These are phyloP conservation scores for Listronotus oregonensis DNA, from an alignment of 1,140 invertebrate species.

Conservation along the genomic window DNA sequence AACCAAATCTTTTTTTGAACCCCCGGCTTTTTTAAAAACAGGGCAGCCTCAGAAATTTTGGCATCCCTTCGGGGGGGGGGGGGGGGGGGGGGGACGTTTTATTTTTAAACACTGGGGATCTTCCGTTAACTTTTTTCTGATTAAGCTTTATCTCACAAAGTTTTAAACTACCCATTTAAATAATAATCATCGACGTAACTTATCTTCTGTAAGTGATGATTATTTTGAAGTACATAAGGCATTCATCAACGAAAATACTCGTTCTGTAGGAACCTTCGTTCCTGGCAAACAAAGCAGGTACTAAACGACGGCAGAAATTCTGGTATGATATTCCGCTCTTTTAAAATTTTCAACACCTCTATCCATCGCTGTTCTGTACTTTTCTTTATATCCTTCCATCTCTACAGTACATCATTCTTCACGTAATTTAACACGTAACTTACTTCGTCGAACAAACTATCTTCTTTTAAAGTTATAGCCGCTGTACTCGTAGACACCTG, in stretches of 20 bases:
- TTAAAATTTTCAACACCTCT: constrained; percentile 7
- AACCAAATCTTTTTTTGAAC: too few species aligned
- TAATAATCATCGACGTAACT: too few species aligned
- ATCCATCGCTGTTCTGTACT: constrained; percentile 5
- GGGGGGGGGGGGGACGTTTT: too few species aligned
- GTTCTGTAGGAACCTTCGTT: constrained; percentile 5
- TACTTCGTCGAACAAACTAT: constrained; percentile 27
- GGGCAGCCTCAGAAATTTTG: too few species aligned
- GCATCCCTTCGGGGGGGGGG: too few species aligned
- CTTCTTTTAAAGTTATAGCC: constrained; percentile 43
- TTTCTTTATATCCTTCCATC: neutral
- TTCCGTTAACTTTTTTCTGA: too few species aligned
- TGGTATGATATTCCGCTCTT: neutral
- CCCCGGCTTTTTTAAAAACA: too few species aligned
- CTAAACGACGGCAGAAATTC: neutral
- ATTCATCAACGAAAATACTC: constrained; percentile 3
- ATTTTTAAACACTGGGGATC: too few species aligned
- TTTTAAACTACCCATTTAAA: too few species aligned
- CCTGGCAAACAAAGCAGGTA: neutral
- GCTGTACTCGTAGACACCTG: neutral
- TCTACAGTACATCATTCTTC: neutral
- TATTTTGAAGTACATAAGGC: too few species aligned
- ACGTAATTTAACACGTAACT: neutral
- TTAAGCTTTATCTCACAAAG: too few species aligned
- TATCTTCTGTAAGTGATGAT: too few species aligned